Evolutionary conservation across 2,113 vertebrate genomes (phyloP).

Genomic region (Ivindomyrus marchei): DNA sequence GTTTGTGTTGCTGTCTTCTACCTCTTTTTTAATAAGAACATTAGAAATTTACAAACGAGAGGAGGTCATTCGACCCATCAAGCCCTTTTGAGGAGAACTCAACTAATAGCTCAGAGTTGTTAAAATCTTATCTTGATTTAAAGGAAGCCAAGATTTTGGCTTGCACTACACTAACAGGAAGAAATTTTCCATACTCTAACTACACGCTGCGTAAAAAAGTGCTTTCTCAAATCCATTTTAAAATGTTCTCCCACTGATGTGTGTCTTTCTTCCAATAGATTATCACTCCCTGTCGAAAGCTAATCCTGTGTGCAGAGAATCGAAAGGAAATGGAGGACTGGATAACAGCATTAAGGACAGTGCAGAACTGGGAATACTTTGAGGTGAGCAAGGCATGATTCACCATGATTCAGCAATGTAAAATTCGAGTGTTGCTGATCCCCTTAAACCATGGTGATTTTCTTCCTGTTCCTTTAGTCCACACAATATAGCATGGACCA

Average conservation of each 20-base stretch:
- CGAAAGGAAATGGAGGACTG: slow-evolving; percentile 99
- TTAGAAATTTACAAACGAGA: too few relatives aligned
- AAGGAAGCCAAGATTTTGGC: neutral
- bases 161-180: too few relatives aligned
- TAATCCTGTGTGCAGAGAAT: slow-evolving; percentile 92
- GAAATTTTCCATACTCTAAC: too few relatives aligned
- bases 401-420: neutral
- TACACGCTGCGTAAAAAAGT: too few relatives aligned
- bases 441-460: neutral
- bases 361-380: slow-evolving; percentile 87
- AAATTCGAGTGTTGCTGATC: neutral
- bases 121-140: too few relatives aligned
- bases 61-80: too few relatives aligned
- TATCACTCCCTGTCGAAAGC: slow-evolving; percentile 88
- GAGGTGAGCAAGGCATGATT: slow-evolving; percentile 62
- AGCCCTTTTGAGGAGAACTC: too few relatives aligned
- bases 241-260: too few relatives aligned
- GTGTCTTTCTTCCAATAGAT: slow-evolving; percentile 57
- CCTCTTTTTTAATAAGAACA: neutral
- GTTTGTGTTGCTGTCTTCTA: neutral
- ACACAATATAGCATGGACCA: slow-evolving; percentile 98
- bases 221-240: too few relatives aligned
- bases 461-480: slow-evolving; percentile 56
- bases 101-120: too few relatives aligned
- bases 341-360: slow-evolving; percentile 84